Percentiles rank a stretch among this genome's conserved stretches.
Conservation (phyloP, 2,888 invertebrate genomes). For the Ditula angustiorana region DNA sequence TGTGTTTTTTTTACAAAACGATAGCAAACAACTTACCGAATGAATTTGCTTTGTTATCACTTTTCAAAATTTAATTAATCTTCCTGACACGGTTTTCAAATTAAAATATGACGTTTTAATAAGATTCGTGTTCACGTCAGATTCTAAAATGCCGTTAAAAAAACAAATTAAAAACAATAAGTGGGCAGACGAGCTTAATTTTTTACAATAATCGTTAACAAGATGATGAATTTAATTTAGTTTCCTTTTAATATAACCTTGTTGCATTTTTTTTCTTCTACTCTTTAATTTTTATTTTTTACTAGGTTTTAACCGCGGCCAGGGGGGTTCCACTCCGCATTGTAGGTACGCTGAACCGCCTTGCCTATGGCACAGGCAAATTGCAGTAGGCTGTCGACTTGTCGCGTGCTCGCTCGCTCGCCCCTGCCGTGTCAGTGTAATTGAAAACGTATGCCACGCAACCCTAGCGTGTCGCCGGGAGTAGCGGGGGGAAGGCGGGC, state of each 20-base stretch:
- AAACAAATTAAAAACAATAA: slow-evolving; percentile 23
- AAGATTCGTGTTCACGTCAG: slow-evolving; percentile 50
- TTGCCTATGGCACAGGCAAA: no score
- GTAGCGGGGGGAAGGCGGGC: no score
- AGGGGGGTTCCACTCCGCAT: no score
- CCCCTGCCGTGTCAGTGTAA: no score
- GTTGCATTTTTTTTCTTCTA: not conserved
- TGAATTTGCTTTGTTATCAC: slow-evolving; percentile 27
- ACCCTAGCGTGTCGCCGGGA: no score
- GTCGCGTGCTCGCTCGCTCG: no score
- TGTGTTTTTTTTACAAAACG: slow-evolving; percentile 1
- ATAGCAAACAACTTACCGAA: slow-evolving; percentile 8
- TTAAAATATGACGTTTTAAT: slow-evolving; percentile 60
- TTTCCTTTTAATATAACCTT: not conserved
- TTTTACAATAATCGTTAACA: not conserved
- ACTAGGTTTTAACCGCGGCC: no score
- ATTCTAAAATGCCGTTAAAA: slow-evolving; percentile 55
- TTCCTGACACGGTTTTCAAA: slow-evolving; percentile 50
- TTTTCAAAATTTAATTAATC: slow-evolving; percentile 39
- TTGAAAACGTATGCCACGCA: no score
- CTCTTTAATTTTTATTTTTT: not conserved
- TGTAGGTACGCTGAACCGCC: no score
- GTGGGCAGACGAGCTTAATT: slow-evolving; percentile 2
- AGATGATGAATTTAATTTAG: not conserved
- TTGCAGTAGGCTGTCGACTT: no score